Base-by-base conservation (phyloP, 2,888 invertebrate genomes). In the Noctua janthe region DNA sequence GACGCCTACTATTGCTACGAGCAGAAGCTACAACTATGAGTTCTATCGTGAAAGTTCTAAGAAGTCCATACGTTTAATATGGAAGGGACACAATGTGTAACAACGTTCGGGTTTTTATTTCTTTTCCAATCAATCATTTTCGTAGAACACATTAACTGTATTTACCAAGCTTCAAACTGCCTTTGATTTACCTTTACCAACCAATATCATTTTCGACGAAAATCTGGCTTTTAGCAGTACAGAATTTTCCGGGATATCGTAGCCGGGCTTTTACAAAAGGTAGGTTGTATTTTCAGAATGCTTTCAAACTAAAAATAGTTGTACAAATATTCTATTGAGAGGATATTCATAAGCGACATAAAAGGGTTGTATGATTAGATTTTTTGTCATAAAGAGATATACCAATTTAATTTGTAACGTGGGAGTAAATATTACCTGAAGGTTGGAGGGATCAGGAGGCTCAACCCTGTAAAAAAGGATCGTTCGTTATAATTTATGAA, bases 361-460 rank as follows among this genome's bases (percentile, higher is more conserved):
- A 76, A 83, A 83, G 79, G 87, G 80, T 89, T 87, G 83, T 83
- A 81, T 78, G 69, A 71, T 82, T 81, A 82, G 76, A 87, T 84
- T 87, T 85, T 87, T 88, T 79, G 71, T 76, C 79, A 86, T 86
- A 88, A 88, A 90, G 87, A 88, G 78, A 80, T 87, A 90, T 86
- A 88, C 15, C n/a, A 87, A 88, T 91, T 91, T 91, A 89, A 92
- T 88, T 88, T 87, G 82, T 67, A 59, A 51, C 83, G 85, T 82
- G 84, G 81, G 82, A 84, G 89, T 87, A 89, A 90, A 89, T 85
- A 82, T 81, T 81, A 87, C 84, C 77, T 76, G 81, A 82, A 85
- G 81, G 80, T 81, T 75, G 83, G 49, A 71, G 85, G 87, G 82
- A 75, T 84, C 84, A 77, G 71, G 39, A 64, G 84, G 82, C 73